Conservation (phyloP, 2,888 invertebrate genomes). For the Metopia argyrocephala region DNA sequence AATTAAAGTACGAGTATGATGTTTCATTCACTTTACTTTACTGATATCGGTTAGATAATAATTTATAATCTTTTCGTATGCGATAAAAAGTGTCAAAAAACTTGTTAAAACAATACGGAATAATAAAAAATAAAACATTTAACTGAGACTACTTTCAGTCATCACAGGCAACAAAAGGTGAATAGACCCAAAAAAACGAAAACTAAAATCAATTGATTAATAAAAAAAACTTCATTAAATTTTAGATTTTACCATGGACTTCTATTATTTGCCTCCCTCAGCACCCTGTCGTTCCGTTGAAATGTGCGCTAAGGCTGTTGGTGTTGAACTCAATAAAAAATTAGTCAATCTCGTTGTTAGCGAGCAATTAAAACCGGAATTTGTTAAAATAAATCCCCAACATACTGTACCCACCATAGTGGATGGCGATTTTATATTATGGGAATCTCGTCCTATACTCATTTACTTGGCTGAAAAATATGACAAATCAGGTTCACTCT, state of each 20-base stretch:
- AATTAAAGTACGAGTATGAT: background rate
- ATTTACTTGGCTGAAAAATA: slow-evolving; percentile 88
- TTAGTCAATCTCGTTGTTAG: slow-evolving; percentile 80
- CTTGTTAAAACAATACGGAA: background rate
- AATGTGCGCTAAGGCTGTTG: slow-evolving; percentile 83
- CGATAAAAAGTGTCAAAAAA: background rate
- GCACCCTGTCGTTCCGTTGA: slow-evolving; percentile 83
- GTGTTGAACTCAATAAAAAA: slow-evolving; percentile 83
- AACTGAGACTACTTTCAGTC: background rate
- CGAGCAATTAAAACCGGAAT: slow-evolving; percentile 84
- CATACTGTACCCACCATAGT: slow-evolving; percentile 90
- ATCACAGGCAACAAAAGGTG: background rate
- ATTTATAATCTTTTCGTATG: background rate
- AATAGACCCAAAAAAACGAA: background rate
- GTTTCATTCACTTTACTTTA: background rate
- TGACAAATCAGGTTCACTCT: slow-evolving; percentile 84
- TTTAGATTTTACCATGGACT: slow-evolving; percentile 78
- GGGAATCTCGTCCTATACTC: slow-evolving; percentile 91
- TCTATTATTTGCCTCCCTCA: slow-evolving; percentile 82
- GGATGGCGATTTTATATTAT: slow-evolving; percentile 88
- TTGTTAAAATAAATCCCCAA: slow-evolving; percentile 87
- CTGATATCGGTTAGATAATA: slow-evolving; percentile 21
- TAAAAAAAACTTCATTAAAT: background rate
- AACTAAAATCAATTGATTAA: background rate
- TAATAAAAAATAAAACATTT: background rate